phyloP scores from a whole-genome alignment of 2,113 vertebrate species.

The Eonycteris spelaea region DNA sequence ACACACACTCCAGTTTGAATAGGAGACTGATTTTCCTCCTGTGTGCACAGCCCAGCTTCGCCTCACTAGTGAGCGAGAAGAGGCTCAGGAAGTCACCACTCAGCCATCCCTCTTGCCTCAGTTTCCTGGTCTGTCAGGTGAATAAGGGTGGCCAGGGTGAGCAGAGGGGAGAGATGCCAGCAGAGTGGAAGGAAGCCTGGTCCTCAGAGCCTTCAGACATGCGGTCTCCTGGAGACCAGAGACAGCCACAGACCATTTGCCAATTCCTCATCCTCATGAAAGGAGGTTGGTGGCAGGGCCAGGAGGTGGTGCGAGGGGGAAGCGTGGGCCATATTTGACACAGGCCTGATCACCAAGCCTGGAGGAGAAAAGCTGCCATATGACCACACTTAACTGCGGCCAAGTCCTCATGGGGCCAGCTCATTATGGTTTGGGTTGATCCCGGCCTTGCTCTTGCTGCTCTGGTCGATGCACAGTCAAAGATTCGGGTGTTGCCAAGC shows the following conservation, averaged over 20 bases:
- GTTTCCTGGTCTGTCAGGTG: neutral
- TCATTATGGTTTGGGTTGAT: neutral
- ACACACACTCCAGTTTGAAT: neutral
- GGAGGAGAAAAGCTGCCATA: neutral
- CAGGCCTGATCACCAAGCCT: neutral
- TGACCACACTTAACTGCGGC: neutral
- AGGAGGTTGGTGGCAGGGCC: neutral
- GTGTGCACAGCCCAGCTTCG: neutral
- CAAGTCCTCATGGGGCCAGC: conserved; percentile 24
- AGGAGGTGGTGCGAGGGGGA: neutral
- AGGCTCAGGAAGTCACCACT: neutral
- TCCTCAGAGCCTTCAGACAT: neutral
- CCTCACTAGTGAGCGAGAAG: neutral
- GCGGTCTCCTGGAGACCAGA: neutral
- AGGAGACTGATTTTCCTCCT: conserved; percentile 13
- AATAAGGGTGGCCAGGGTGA: neutral
- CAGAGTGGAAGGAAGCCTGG: neutral
- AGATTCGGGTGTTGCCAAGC: conserved; percentile 11
- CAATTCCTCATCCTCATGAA: neutral
- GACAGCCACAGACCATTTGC: neutral
- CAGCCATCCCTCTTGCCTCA: neutral
- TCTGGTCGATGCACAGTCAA: neutral
- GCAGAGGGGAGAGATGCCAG: no score
- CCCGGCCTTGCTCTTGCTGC: neutral
- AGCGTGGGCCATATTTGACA: neutral